These are phyloP conservation scores for Ovibos moschatus DNA, from an alignment of 2,113 vertebrate genomes.

Conservation along the genomic window DNA sequence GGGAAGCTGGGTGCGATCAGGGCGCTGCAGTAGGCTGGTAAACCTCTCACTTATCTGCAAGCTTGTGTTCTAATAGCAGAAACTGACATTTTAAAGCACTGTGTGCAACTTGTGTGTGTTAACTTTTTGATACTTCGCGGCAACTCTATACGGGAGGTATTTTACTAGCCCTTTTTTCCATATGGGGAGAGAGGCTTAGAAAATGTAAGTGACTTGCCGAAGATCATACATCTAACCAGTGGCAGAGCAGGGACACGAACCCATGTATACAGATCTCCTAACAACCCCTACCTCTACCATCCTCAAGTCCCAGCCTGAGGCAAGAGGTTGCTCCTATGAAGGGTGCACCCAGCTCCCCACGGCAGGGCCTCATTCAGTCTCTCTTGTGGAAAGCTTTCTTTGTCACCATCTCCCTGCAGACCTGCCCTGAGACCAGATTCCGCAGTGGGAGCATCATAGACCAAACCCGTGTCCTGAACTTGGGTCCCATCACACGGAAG, in stretches of 20 bases:
- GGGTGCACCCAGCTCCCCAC: too few relatives aligned
- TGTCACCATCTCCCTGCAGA: constrained; percentile 4
- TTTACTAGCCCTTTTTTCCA: background rate
- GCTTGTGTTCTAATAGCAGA: background rate
- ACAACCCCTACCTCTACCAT: background rate
- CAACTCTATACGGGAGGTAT: background rate
- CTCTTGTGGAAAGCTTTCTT: background rate
- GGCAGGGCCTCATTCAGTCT: background rate
- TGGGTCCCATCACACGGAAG: constrained; percentile 64
- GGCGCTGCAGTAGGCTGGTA: background rate
- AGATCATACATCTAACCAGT: background rate
- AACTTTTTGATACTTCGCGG: background rate
- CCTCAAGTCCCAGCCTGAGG: background rate
- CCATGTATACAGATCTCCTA: background rate
- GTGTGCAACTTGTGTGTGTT: background rate
- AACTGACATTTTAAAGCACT: background rate
- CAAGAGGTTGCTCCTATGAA: background rate
- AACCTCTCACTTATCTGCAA: background rate
- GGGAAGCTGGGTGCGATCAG: background rate
- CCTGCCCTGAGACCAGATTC: constrained; percentile 39
- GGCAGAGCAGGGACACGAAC: too few relatives aligned
- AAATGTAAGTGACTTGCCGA: background rate
- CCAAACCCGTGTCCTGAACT: constrained; percentile 24
- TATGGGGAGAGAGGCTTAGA: background rate
- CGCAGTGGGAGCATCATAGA: background rate